Percentiles rank a stretch among this genome's conserved stretches.
These are phyloP conservation scores for Beroe ovata DNA, from an alignment of 37 sponge, comb jelly and placozoan genomes.

Conservation along the genomic window DNA sequence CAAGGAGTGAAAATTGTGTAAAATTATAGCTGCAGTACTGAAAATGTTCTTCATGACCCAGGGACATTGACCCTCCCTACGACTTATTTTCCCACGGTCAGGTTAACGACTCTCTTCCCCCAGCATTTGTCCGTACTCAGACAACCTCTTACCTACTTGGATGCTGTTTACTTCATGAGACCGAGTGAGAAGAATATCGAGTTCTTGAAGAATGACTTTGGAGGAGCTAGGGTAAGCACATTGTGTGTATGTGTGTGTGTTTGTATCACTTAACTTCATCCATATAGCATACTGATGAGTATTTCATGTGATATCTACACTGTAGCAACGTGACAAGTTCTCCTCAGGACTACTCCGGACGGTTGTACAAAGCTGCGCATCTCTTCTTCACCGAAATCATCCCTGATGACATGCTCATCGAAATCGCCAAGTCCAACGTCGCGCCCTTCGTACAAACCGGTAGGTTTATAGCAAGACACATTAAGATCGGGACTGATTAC, in stretches of 20 bases:
- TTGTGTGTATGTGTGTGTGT: neutral
- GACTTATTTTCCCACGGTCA: too few relatives aligned
- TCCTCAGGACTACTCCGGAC: slow-evolving; percentile 15
- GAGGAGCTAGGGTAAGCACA: neutral
- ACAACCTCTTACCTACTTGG: slow-evolving; percentile 46
- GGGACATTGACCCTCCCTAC: too few relatives aligned
- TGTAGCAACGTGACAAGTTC: too few relatives aligned
- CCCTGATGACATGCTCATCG: slow-evolving; percentile 10
- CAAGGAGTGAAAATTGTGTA: too few relatives aligned
- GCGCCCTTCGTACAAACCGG: slow-evolving; percentile 29
- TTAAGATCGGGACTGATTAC: neutral
- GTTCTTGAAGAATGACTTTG: slow-evolving; percentile 13
- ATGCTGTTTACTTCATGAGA: slow-evolving; percentile 51
- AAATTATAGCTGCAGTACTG: too few relatives aligned
- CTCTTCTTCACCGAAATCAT: slow-evolving; percentile 44
- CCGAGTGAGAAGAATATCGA: slow-evolving; percentile 23
- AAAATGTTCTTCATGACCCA: too few relatives aligned
- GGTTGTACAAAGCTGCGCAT: slow-evolving; percentile 27
- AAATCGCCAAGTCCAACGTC: neutral
- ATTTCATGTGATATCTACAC: too few relatives aligned
- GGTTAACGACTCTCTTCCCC: too few relatives aligned
- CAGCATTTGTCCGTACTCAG: neutral
- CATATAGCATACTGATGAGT: too few relatives aligned
- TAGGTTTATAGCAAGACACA: neutral
- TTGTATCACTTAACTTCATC: too few relatives aligned